Conservation (phyloP, 2,113 vertebrate species). For the Bettongia penicillata region DNA sequence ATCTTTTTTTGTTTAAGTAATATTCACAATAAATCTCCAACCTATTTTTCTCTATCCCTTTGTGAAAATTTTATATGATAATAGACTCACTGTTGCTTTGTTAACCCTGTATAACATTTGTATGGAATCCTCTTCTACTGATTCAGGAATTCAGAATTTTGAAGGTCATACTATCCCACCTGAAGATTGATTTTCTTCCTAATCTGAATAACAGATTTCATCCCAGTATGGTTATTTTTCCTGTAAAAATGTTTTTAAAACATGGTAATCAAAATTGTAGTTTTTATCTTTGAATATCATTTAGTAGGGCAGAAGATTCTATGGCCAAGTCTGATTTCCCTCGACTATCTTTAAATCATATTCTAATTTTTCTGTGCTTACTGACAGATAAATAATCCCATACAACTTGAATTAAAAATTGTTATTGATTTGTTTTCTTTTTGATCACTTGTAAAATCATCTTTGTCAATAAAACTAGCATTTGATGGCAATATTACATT, state of each 20-base stretch:
- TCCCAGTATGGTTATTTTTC: not conserved
- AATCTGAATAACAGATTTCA: not conserved
- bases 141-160: not conserved
- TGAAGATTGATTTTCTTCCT: not conserved
- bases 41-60: not conserved
- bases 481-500: not conserved
- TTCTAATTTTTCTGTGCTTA: not conserved
- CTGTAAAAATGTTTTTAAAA: not conserved
- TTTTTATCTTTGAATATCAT: not conserved
- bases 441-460: not conserved
- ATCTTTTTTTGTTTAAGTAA: not conserved
- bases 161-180: not conserved
- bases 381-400: not conserved
- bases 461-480: not conserved
- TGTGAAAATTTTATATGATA: not conserved
- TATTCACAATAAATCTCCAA: not conserved
- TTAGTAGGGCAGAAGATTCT: not conserved
- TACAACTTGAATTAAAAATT: not conserved
- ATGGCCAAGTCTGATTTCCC: not conserved
- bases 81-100: not conserved
- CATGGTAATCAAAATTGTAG: not conserved
- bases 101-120: not conserved
- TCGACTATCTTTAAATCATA: not conserved
- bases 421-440: not conserved
- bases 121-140: not conserved